Evolutionary conservation across 1,140 invertebrate species (phyloP).

Genomic region (Drosophila arawakana): DNA sequence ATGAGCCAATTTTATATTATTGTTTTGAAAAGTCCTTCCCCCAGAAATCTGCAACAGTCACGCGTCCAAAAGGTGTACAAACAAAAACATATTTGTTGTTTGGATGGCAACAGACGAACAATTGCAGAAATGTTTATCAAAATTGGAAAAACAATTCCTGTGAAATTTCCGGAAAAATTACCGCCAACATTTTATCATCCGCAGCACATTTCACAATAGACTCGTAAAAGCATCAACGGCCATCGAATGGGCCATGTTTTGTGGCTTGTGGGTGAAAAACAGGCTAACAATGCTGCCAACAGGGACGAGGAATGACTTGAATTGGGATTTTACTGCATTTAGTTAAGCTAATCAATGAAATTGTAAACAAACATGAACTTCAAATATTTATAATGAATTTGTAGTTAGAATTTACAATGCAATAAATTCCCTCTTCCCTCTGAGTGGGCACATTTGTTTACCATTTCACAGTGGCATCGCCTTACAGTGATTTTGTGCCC

Average conservation of each 20-base stretch:
- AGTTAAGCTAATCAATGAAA: slow-evolving; percentile 53
- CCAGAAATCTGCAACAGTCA: slow-evolving; percentile 23
- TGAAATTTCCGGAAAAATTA: slow-evolving; percentile 31
- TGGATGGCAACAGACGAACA: slow-evolving; percentile 9
- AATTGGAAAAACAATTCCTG: slow-evolving; percentile 54
- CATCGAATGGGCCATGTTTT: slow-evolving; percentile 38
- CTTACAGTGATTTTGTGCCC: background rate
- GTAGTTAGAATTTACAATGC: slow-evolving; percentile 7
- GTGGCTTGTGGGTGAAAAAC: slow-evolving; percentile 15
- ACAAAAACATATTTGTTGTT: slow-evolving; percentile 60
- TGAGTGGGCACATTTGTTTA: slow-evolving; percentile 1
- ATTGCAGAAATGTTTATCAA: slow-evolving; percentile 38
- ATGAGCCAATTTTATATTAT: slow-evolving; percentile 41
- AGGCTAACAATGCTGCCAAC: background rate
- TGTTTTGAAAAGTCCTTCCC: slow-evolving; percentile 20
- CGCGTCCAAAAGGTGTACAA: slow-evolving; percentile 61
- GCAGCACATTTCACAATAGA: slow-evolving; percentile 31
- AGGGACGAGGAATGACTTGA: background rate
- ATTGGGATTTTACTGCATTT: slow-evolving; percentile 8
- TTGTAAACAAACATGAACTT: slow-evolving; percentile 42
- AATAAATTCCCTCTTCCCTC: background rate
- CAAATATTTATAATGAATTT: slow-evolving; percentile 60
- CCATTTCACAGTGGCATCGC: background rate
- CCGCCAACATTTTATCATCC: slow-evolving; percentile 25
- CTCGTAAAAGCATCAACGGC: slow-evolving; percentile 37